These are phyloP conservation scores for Melinaea marsaeus DNA, from an alignment of 2,888 invertebrate genomes.

Conservation along the genomic window DNA sequence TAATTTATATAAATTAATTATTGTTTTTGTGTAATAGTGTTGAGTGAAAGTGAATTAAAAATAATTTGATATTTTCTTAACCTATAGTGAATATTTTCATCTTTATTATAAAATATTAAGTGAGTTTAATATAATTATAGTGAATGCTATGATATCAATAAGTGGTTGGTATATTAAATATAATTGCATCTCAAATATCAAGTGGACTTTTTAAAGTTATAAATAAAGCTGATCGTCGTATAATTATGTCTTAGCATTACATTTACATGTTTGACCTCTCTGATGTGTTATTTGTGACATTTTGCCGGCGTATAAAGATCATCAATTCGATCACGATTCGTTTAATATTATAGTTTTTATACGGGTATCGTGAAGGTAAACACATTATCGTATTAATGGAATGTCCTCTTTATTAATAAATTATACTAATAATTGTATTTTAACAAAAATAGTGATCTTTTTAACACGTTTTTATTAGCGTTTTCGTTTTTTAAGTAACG, in stretches of 20 bases:
- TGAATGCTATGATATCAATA: constrained; percentile 4
- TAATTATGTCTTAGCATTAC: constrained; percentile 27
- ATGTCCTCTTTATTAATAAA: too few relatives aligned
- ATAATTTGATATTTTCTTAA: too few relatives aligned
- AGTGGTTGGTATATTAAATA: constrained; percentile 13
- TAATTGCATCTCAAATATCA: constrained; percentile 10
- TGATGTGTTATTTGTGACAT: constrained; percentile 33
- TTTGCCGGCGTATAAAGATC: constrained; percentile 32
- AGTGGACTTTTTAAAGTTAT: neutral
- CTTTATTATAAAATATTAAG: too few relatives aligned
- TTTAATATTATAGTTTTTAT: constrained; percentile 18
- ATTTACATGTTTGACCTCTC: constrained; percentile 25
- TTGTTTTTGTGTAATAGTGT: too few relatives aligned
- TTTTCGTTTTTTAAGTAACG: too few relatives aligned
- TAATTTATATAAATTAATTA: too few relatives aligned
- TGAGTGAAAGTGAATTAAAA: too few relatives aligned
- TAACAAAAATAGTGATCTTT: too few relatives aligned
- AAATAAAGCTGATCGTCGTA: constrained; percentile 8
- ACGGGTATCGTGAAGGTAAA: neutral
- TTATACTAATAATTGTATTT: too few relatives aligned
- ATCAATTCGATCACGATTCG: constrained; percentile 34
- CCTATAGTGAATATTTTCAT: too few relatives aligned
- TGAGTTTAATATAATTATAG: too few relatives aligned
- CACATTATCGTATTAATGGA: neutral
- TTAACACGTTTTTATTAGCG: too few relatives aligned